phyloP scores from a whole-genome alignment of 64 coral and sea anemone genomes.

The Stichodactyla helianthus region DNA sequence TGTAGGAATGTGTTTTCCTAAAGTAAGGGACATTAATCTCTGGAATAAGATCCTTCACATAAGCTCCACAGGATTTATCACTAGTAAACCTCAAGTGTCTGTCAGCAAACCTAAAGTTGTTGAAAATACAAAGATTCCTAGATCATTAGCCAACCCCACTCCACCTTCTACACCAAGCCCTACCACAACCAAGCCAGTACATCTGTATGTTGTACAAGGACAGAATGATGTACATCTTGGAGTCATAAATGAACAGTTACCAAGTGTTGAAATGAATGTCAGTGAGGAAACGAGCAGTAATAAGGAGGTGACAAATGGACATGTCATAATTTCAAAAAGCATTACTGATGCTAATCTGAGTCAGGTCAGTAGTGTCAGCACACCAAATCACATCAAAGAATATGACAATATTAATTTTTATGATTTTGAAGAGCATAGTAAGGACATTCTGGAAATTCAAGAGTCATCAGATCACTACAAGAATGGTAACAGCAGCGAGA shows the following conservation, averaged over 20 bases:
- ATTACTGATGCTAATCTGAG: conserved; percentile 16
- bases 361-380: background rate
- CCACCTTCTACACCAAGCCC: background rate
- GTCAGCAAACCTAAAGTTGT: background rate
- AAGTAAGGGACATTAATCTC: conserved; percentile 19
- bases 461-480: conserved; percentile 5
- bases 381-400: conserved; percentile 8
- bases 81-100: background rate
- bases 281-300: background rate
- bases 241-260: background rate
- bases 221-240: conserved; percentile 19
- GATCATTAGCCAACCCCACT: background rate
- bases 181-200: background rate
- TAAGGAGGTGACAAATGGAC: background rate
- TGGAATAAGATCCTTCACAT: conserved; percentile 32
- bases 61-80: conserved; percentile 3
- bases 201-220: conserved; percentile 34
- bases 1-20: conserved; percentile 53
- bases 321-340: background rate
- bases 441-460: conserved; percentile 13
- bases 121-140: background rate
- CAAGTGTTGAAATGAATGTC: background rate
- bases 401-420: conserved; percentile 31
- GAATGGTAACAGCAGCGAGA: conserved; percentile 3
- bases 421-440: conserved; percentile 14